These are phyloP conservation scores for Spea bombifrons DNA, from an alignment of 2,113 vertebrate species.

Conservation along the genomic window DNA sequence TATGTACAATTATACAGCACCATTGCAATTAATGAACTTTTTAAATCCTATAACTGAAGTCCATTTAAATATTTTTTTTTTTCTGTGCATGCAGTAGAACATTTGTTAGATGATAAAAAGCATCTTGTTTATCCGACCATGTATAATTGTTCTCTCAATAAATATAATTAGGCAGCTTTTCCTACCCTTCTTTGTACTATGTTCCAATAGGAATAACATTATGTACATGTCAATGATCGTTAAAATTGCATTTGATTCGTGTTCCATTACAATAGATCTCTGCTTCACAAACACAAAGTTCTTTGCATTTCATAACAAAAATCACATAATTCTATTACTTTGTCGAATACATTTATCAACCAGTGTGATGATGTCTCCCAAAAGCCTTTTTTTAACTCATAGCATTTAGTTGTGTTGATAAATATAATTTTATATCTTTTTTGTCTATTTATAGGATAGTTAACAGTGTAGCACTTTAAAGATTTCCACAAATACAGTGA, in stretches of 20 bases:
- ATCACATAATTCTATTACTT: not conserved
- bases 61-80: not conserved
- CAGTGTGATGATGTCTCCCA: not conserved
- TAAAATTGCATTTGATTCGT: constrained; percentile 10
- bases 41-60: not conserved
- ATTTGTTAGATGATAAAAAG: constrained; percentile 9
- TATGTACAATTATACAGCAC: too few relatives aligned
- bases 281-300: not conserved
- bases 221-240: constrained; percentile 15
- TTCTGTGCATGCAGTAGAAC: constrained; percentile 2
- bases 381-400: not conserved
- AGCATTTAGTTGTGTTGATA: too few relatives aligned
- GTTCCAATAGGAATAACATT: constrained; percentile 2
- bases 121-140: constrained; percentile 16
- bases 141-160: constrained; percentile 16
- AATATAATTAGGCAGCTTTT: constrained; percentile 18
- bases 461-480: too few relatives aligned
- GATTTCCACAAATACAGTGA: too few relatives aligned
- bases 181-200: constrained; percentile 2
- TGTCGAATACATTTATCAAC: not conserved
- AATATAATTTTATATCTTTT: too few relatives aligned
- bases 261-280: not conserved
- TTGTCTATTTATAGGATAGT: too few relatives aligned
- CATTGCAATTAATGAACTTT: not conserved
- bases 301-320: not conserved